Evolutionary conservation across 2,797 vertebrate genomes (phyloP).

Genomic region (Sebastes wilsoni): DNA sequence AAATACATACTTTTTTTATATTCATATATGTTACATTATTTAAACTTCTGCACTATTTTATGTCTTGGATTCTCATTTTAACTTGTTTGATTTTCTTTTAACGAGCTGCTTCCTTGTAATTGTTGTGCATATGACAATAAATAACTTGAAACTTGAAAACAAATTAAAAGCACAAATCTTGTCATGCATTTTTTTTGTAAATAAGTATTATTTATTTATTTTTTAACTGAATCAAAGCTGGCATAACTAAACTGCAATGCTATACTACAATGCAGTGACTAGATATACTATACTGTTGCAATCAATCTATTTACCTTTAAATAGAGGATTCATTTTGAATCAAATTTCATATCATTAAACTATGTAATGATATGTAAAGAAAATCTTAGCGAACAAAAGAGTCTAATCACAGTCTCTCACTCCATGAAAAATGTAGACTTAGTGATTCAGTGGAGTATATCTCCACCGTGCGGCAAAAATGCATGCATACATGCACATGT

Average conservation of each 20-base stretch:
- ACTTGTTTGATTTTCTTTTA: background rate
- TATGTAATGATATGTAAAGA: background rate
- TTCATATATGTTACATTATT: background rate
- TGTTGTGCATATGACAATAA: background rate
- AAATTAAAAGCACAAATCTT: background rate
- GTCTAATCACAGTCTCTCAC: background rate
- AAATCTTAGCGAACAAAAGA: background rate
- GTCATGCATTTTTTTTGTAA: background rate
- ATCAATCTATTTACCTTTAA: background rate
- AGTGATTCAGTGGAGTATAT: conserved; percentile 7
- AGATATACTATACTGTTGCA: background rate
- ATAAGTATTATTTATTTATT: background rate
- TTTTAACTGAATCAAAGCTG: background rate
- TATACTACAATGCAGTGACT: background rate
- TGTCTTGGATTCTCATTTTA: background rate
- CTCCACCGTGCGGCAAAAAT: conserved; percentile 43
- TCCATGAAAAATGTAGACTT: no score
- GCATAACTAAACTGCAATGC: no score
- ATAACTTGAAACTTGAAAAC: background rate
- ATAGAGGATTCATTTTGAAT: background rate
- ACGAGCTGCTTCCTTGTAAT: background rate
- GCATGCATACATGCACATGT: no score
- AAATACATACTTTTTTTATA: background rate
- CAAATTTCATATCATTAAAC: background rate
- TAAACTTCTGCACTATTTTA: background rate